Evolutionary conservation across 2,797 vertebrate genomes (phyloP), one percentile per base, ranked within the genome.

Genomic region (Propithecus perrieri): DNA sequence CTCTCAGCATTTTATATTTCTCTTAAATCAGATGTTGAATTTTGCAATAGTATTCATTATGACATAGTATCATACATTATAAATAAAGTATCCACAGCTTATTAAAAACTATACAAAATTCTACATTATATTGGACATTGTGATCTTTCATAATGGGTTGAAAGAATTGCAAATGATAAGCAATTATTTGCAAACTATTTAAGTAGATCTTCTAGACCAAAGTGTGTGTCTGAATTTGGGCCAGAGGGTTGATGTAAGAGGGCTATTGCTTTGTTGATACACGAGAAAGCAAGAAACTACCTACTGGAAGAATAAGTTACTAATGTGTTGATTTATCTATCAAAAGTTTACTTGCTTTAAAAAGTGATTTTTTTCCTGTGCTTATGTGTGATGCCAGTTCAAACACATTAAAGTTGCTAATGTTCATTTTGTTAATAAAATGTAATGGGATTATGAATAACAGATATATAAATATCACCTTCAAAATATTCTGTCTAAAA

Each of bases 11-110:
- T 59, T 71, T 71, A 69, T 50, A 35, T 97, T 18, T 50, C 69
- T 88, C 97, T 97, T 94, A 98, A 98, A 98, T 97, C 94, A 71
- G 75, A 85, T 95, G 65, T 8, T 98, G 97, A 98, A 98, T 98
- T 98, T 98, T 98, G 79, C 93, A 98, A 98, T 95, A 98, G 95
- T 98, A 98, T 98, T 97, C 97, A 98, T 98, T 97, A 97, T 97
- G 97, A 97, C 79, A 97, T 97, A 98, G 96, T 98, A 98, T 96
- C 63, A 98, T 97, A 94, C 48, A 94, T 98, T 98, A 98, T 83
- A 97, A 89, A 98, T 80, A 97, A 89, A 76, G 35, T 53, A 87
- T 92, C 46, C 93, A 67, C 17, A 92, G 79, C 71, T 74, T 95
- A 90, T 59, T 74, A 80, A 91, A 92, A 96, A 86, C 43, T 14